These are phyloP conservation scores for Ammodytes marinus DNA, from an alignment of 2,113 vertebrate species.

Conservation along the genomic window DNA sequence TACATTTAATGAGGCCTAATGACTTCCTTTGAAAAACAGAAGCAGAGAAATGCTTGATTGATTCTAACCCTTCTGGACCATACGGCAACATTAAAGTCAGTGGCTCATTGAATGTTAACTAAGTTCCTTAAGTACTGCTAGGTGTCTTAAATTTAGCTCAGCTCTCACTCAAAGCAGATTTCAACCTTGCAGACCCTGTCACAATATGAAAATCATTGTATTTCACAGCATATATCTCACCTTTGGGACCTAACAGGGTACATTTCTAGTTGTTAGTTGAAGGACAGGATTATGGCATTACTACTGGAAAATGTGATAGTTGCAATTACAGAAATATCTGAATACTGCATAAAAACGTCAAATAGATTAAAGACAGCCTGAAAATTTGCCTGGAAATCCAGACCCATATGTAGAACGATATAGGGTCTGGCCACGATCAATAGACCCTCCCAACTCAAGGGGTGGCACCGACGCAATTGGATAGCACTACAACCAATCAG, in stretches of 20 bases:
- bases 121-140: constrained; percentile 17
- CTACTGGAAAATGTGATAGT: neutral
- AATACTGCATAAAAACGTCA: neutral
- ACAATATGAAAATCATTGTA: neutral
- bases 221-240: neutral
- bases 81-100: constrained; percentile 25
- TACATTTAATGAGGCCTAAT: constrained; percentile 24
- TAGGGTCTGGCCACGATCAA: too few species aligned
- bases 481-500: too few species aligned
- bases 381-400: too few species aligned
- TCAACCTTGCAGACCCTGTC: constrained; percentile 15
- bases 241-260: neutral
- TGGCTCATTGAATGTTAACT: constrained; percentile 35
- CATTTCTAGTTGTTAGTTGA: too few species aligned
- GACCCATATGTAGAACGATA: too few species aligned
- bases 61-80: constrained; percentile 24
- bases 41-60: constrained; percentile 16
- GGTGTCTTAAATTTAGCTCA: constrained; percentile 15
- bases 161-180: constrained; percentile 3
- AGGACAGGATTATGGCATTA: too few species aligned
- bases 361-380: too few species aligned
- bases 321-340: neutral
- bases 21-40: constrained; percentile 27
- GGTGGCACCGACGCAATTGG: too few species aligned
- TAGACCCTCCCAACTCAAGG: too few species aligned